Conservation (phyloP, 2,888 invertebrate genomes). For the Marronus borbonicus region DNA sequence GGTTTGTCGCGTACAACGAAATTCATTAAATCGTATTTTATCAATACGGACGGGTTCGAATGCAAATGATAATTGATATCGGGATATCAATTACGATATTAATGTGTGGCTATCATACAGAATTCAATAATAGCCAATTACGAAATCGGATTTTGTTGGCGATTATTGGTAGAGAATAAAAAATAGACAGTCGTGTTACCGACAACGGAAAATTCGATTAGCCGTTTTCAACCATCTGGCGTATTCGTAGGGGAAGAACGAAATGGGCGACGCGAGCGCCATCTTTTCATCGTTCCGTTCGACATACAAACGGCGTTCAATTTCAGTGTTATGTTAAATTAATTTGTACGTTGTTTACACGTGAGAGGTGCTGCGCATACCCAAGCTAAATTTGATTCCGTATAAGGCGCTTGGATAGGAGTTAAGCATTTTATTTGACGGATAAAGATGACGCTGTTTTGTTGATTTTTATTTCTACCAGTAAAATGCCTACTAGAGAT, state of each 20-base stretch:
- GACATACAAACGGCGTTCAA: conserved; percentile 21
- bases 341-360: conserved; percentile 30
- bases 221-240: conserved; percentile 25
- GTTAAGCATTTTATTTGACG: no score
- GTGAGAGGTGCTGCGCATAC: not conserved
- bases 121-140: conserved; percentile 41
- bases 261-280: not conserved
- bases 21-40: conserved; percentile 33
- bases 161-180: conserved; percentile 27
- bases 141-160: conserved; percentile 11
- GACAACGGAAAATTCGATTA: conserved; percentile 28
- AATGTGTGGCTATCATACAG: conserved; percentile 19
- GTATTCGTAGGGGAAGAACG: not conserved
- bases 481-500: no score
- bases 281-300: conserved; percentile 11
- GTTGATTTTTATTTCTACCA: no score
- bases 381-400: not conserved
- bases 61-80: conserved; percentile 25
- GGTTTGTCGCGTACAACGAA: not conserved
- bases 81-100: conserved; percentile 20
- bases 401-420: no score
- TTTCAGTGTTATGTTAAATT: conserved; percentile 15
- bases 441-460: no score
- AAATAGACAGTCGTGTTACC: conserved; percentile 33
- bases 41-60: not conserved